Evolutionary conservation across 2,113 vertebrate genomes (phyloP).

Genomic region (Elgaria multicarinata): DNA sequence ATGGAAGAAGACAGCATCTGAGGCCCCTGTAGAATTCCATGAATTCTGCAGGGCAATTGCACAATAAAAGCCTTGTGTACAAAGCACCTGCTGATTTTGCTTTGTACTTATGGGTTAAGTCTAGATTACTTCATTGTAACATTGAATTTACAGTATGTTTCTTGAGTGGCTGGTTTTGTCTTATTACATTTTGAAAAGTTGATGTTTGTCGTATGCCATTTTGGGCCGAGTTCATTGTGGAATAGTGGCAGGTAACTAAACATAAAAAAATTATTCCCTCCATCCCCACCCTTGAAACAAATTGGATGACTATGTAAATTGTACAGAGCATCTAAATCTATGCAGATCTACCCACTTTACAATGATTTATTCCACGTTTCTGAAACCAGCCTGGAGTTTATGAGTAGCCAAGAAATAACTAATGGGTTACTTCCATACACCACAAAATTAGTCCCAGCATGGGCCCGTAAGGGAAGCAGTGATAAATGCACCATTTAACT

Average conservation of each 20-base stretch:
- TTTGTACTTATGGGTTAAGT: background rate
- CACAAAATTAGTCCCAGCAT: background rate
- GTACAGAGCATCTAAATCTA: background rate
- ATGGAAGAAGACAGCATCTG: too few relatives aligned
- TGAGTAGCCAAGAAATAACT: background rate
- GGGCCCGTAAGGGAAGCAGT: background rate
- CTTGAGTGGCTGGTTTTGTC: background rate
- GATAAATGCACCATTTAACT: slow-evolving; percentile 7
- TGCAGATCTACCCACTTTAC: background rate
- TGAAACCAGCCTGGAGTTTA: slow-evolving; percentile 5
- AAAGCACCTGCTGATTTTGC: background rate
- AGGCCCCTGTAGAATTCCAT: too few relatives aligned
- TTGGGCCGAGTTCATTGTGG: background rate
- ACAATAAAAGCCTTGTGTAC: too few relatives aligned
- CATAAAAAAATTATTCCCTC: too few relatives aligned
- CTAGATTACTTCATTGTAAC: background rate
- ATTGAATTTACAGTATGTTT: background rate
- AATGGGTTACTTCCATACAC: background rate
- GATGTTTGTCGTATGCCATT: background rate
- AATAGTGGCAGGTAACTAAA: background rate
- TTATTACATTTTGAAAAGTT: background rate
- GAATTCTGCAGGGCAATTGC: too few relatives aligned
- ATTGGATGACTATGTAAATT: background rate
- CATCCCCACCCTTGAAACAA: background rate
- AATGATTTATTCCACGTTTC: background rate